Percentiles rank a stretch among this genome's conserved stretches.
Conservation (phyloP, 2,113 vertebrate genomes). For the Cyanoliseus patagonus region DNA sequence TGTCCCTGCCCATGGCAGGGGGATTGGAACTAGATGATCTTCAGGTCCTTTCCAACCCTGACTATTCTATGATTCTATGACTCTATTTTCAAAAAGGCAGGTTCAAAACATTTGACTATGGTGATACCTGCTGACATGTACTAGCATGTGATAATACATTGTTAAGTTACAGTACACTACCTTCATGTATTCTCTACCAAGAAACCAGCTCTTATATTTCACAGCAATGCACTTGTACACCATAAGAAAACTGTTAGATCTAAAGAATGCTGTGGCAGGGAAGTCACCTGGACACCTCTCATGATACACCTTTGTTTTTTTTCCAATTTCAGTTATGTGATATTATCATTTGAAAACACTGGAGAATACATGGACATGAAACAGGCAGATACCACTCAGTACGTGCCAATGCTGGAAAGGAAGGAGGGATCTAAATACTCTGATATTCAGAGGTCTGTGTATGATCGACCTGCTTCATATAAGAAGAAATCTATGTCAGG, state of each 20-base stretch:
- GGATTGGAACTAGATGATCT: no score
- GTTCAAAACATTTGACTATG: not conserved
- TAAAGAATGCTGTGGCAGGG: not conserved
- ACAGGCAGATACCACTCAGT: slow-evolving; percentile 92
- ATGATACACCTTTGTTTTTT: not conserved
- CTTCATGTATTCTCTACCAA: not conserved
- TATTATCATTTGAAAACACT: slow-evolving; percentile 95
- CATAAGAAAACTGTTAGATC: not conserved
- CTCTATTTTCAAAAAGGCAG: not conserved
- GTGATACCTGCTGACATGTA: not conserved
- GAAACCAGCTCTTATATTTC: not conserved
- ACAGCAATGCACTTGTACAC: not conserved
- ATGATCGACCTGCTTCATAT: slow-evolving; percentile 92
- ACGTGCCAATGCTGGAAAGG: slow-evolving; percentile 97
- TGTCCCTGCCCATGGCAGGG: no score
- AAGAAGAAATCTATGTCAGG: slow-evolving; percentile 86
- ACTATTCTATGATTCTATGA: no score
- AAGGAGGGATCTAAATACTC: slow-evolving; percentile 90
- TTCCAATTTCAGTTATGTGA: slow-evolving; percentile 86
- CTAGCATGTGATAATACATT: not conserved
- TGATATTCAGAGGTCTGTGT: slow-evolving; percentile 87
- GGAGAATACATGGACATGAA: slow-evolving; percentile 99
- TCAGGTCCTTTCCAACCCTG: no score
- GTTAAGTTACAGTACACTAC: not conserved
- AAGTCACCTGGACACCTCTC: not conserved